These are phyloP conservation scores for Proterorhinus semilunaris DNA, from an alignment of 2,113 vertebrate species.

Conservation along the genomic window DNA sequence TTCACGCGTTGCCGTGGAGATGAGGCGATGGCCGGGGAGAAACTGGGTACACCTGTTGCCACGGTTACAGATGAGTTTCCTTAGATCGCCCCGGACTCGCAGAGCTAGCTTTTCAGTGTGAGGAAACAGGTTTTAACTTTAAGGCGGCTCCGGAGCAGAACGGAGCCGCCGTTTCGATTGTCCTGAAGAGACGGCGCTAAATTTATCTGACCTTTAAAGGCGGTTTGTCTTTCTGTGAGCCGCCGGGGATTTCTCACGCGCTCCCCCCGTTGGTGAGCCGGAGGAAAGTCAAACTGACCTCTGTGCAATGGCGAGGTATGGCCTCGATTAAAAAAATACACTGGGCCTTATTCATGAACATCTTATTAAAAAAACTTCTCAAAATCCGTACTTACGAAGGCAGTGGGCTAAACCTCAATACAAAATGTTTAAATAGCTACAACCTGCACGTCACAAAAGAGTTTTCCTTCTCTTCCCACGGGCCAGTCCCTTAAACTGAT, in stretches of 20 bases:
- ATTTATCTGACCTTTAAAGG: conserved; percentile 2
- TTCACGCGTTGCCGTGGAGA: conserved; percentile 26
- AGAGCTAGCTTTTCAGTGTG: conserved; percentile 21
- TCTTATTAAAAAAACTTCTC: too few species aligned
- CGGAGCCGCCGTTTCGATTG: not conserved
- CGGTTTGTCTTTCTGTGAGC: conserved; percentile 1
- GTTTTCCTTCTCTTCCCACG: too few species aligned
- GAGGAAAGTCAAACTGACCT: not conserved
- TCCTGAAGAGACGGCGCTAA: conserved; percentile 16
- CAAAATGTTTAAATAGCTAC: too few species aligned
- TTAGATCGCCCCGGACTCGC: conserved; percentile 16
- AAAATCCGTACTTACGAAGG: too few species aligned
- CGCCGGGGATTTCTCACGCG: not conserved
- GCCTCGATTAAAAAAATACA: not conserved
- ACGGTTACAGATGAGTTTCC: conserved; percentile 37
- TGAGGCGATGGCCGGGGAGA: conserved; percentile 16
- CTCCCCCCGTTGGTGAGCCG: not conserved
- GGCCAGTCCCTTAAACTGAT: too few species aligned
- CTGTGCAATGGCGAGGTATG: not conserved
- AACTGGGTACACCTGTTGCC: conserved; percentile 35
- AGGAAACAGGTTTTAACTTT: conserved; percentile 38
- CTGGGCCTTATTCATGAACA: too few species aligned
- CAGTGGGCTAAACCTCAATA: too few species aligned
- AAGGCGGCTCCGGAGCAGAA: not conserved
- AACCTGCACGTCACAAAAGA: too few species aligned